Base-by-base conservation (phyloP, 2,113 vertebrate species). In the Talpa occidentalis region DNA sequence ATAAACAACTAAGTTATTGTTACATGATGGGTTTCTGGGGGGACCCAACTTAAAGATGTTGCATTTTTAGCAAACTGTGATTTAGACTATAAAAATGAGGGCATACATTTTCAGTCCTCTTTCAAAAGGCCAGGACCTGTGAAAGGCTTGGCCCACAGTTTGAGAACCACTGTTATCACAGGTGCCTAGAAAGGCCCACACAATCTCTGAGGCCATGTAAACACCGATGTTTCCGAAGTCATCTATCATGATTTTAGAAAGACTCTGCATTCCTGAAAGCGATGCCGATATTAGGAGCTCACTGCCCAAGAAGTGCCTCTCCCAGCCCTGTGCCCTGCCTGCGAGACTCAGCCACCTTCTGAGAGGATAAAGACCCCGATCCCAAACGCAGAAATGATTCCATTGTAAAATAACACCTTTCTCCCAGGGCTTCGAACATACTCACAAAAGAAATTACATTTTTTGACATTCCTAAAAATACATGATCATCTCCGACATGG, bases 391-490 rank as follows among this genome's bases (percentile, higher is more conserved):
- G 72, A 59, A 35, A 15, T 0, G 5, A 60, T 28, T 67, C 69
- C 69, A 49, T 62, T 80, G 52, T 24, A 66, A 93, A 90, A 69
- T 9, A 59, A 21, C 10, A 17, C 35, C 86, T 91, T 88, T 59
- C 79, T 66, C 85, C 30, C 24, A 90, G 21, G 37, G 44, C 56
- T 49, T 19, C 64, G 81, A 42, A 86, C 32, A 80, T 21, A 37
- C 6, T 94, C 88, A 88, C 91, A 44, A 88, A 73, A 92, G 88
- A 88, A 93, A 94, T 91, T 85, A 91, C 70, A 49, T 93, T 96
- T 95, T 95, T 93, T 97, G 97, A 97, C 90, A 93, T 94, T 97
- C 90, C 91, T 96, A 79, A 95, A 97, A 98, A 91, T 76, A 95
- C 94, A 91, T 1, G 96, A 97, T 97, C 95, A 52, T 91, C 94